Evolutionary conservation across 2,888 invertebrate species (phyloP).

Genomic region (Epiblema foenella): DNA sequence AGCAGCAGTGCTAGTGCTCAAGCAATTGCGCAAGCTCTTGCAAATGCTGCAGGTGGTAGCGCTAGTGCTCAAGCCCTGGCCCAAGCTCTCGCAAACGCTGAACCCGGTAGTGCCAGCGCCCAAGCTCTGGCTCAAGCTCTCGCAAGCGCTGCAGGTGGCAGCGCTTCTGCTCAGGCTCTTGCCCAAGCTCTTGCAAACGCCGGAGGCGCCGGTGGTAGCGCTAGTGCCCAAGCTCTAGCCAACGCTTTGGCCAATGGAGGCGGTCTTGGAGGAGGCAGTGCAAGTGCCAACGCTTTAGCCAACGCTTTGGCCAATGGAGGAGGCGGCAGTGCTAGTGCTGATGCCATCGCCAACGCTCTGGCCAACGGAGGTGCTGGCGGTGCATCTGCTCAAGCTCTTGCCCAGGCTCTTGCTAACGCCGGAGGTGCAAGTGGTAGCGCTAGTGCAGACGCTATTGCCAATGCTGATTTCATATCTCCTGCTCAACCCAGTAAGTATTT

Average conservation of each 20-base stretch:
- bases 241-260: constrained; percentile 2
- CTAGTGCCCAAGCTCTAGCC: constrained; percentile 8
- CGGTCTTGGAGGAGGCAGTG: background rate
- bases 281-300: background rate
- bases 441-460: constrained; percentile 11
- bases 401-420: constrained; percentile 15
- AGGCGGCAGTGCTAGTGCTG: background rate
- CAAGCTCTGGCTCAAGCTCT: background rate
- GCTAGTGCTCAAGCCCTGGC: constrained; percentile 11
- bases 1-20: constrained; percentile 5
- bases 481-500: background rate
- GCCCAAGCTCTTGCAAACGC: constrained; percentile 19
- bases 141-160: background rate
- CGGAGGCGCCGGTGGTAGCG: constrained; percentile 4
- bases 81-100: constrained; percentile 3
- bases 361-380: constrained; percentile 1
- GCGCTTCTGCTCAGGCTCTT: background rate
- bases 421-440: background rate
- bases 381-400: constrained; percentile 12
- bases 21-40: background rate
- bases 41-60: background rate
- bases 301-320: background rate
- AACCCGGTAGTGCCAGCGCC: background rate
- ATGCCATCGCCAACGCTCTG: background rate
- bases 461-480: background rate